Percentiles rank a stretch among this genome's conserved stretches.
These are phyloP conservation scores for Heliothis virescens DNA, from an alignment of 1,140 invertebrate genomes.

Conservation along the genomic window DNA sequence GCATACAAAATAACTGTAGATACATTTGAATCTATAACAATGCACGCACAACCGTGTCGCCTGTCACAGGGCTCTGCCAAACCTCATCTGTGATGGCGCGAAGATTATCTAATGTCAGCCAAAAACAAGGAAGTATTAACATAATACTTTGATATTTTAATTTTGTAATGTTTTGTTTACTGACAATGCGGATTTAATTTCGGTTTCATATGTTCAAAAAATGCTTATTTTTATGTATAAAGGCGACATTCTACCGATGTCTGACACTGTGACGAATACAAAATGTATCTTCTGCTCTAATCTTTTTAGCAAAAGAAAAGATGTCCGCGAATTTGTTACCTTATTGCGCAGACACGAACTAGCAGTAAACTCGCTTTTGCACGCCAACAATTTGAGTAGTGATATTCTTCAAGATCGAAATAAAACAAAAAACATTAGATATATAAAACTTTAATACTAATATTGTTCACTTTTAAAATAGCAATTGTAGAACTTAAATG, in stretches of 20 bases:
- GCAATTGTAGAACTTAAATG: conserved; percentile 72
- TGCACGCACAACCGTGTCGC: conserved; percentile 50
- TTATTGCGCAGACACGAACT: too few species aligned
- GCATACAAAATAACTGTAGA: conserved; percentile 46
- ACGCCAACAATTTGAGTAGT: too few species aligned
- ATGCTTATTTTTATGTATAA: too few species aligned
- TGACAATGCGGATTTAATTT: neutral
- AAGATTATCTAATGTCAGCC: conserved; percentile 42
- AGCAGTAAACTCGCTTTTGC: too few species aligned
- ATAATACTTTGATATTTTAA: conserved; percentile 27
- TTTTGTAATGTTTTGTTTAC: conserved; percentile 12
- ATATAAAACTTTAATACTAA: conserved; percentile 80
- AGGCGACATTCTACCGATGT: too few species aligned
- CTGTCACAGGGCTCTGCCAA: conserved; percentile 32
- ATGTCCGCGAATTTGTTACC: too few species aligned
- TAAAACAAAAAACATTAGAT: conserved; percentile 62
- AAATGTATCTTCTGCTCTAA: too few species aligned
- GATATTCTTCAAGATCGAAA: too few species aligned
- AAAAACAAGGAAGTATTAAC: conserved; percentile 40
- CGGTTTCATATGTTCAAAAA: neutral
- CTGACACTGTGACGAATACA: too few species aligned
- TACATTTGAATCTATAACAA: conserved; percentile 49
- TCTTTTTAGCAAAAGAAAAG: too few species aligned
- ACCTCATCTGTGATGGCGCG: conserved; percentile 27
- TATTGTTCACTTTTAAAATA: conserved; percentile 73